Base-by-base conservation (phyloP, 2,888 invertebrate genomes). In the Dendrolimus pini region DNA sequence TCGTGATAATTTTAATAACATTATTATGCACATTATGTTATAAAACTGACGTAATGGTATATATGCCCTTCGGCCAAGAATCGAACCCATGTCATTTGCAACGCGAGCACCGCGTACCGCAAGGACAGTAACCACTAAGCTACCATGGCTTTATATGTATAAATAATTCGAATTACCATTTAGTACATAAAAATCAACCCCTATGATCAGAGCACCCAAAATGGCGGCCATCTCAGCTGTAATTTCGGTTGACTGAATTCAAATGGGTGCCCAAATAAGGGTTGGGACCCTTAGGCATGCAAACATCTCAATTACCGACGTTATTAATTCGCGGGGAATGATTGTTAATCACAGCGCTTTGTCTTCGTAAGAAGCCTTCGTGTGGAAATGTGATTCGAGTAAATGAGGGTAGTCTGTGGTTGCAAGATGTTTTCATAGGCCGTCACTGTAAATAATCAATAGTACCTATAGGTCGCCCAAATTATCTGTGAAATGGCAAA, bases 281-380 rank as follows among this genome's bases (percentile, higher is more conserved):
- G 72, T 65, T 47, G 47, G 47, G 47, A 47, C 47, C 47, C 47
- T 47, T 47, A 47, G 47, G 47, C 47, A 71, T 64, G 80, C 85
- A 86, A 89, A 89, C 85, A 86, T 89, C 89, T 89, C 89, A 89
- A 89, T 89, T 89, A 89, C 89, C 69, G 72, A 68, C 68, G 72
- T 88, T 88, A 88, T 88, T 89, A 89, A 89, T 82, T 82, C 82
- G 78, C 79, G 74, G 74, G 81, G 80, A 69, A 70, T 80, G 74
- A 73, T 80, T 79, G 81, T 80, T 80, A 78, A 81, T 78, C 76
- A 77, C 69, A 71, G 69, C 67, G 69, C 64, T 74, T 76, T 78
- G 79, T 80, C 75, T 78, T 65, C 64, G 67, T 70, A 74, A 74
- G n/a, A 41, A 54, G 2, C 7, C 30, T 57, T 53, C 55, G 56